Percentiles rank a stretch among this genome's conserved stretches.
Conservation (phyloP, 2,113 vertebrate species). For the Capra hircus region DNA sequence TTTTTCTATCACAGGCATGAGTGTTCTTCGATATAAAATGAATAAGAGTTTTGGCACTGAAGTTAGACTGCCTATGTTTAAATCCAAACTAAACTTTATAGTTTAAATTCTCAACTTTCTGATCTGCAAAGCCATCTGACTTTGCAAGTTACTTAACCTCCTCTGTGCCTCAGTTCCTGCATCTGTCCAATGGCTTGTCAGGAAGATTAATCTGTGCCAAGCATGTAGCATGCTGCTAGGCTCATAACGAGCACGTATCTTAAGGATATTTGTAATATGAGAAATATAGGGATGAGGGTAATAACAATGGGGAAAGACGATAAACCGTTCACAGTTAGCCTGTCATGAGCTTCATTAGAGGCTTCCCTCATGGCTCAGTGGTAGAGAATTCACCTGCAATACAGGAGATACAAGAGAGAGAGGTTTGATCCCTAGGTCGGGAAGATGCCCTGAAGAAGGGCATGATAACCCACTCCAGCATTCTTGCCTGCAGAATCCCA, state of each 20-base stretch:
- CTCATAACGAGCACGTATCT: accelerated
- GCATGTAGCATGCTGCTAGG: not conserved
- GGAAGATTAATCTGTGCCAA: not conserved
- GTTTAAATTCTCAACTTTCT: not conserved
- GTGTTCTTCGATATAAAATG: not conserved
- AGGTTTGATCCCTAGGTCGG: not conserved
- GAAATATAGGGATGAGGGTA: too few species aligned
- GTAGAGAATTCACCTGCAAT: not conserved
- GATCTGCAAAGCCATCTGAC: not conserved
- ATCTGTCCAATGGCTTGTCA: not conserved
- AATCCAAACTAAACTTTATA: not conserved
- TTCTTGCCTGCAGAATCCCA: not conserved
- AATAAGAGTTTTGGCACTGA: not conserved
- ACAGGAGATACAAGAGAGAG: not conserved
- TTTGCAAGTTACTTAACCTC: not conserved
- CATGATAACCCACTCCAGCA: not conserved
- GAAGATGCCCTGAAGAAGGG: not conserved
- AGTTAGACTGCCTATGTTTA: not conserved
- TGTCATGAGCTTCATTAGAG: not conserved
- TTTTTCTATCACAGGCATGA: not conserved
- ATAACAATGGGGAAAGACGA: not conserved
- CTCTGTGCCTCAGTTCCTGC: not conserved
- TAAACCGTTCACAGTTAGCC: not conserved
- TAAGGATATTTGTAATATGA: too few species aligned
- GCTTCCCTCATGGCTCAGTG: not conserved